Conservation (phyloP, 30 jellyfish, hydroid and myxozoan genomes). For the Cassiopea andromeda region DNA sequence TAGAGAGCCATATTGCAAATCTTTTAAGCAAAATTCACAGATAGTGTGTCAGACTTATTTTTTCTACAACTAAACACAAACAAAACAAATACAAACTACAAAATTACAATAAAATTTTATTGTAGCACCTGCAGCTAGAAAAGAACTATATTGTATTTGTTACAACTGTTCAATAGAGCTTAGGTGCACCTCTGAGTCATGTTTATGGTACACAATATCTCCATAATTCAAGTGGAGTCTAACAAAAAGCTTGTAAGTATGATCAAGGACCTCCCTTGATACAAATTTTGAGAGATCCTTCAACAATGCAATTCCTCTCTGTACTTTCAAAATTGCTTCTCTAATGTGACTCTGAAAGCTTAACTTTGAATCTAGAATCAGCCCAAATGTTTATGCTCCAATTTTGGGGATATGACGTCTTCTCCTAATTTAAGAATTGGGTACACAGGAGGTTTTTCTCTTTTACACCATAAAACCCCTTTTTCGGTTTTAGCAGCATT, state of each 20-base stretch:
- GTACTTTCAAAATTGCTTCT: slow-evolving; percentile 22
- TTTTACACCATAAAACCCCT: slow-evolving; percentile 1
- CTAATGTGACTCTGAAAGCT: slow-evolving; percentile 18
- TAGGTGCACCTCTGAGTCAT: slow-evolving; percentile 29
- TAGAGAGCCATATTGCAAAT: too few species aligned
- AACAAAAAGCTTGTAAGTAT: slow-evolving; percentile 10
- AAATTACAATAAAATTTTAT: too few species aligned
- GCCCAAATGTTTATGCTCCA: slow-evolving; percentile 27
- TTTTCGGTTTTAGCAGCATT: slow-evolving; percentile 31
- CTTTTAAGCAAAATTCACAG: too few species aligned
- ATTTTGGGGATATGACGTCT: slow-evolving; percentile 11
- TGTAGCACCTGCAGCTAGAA: background rate
- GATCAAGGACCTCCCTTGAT: slow-evolving; percentile 52
- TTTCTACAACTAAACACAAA: too few species aligned
- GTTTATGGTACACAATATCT: slow-evolving; percentile 27
- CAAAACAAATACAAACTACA: too few species aligned
- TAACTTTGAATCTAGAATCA: slow-evolving; percentile 28
- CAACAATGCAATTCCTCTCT: slow-evolving; percentile 30
- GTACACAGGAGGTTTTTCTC: slow-evolving; percentile 11
- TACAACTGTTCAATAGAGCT: slow-evolving; percentile 22
- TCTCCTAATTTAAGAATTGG: slow-evolving; percentile 11
- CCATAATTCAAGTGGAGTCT: slow-evolving; percentile 3
- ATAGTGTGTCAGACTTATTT: too few species aligned
- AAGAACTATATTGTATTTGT: slow-evolving; percentile 27
- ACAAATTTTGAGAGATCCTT: slow-evolving; percentile 23